Percentiles rank a stretch among this genome's conserved stretches.
Conservation (phyloP, 2,797 vertebrate species). For the Tamandua tetradactyla region DNA sequence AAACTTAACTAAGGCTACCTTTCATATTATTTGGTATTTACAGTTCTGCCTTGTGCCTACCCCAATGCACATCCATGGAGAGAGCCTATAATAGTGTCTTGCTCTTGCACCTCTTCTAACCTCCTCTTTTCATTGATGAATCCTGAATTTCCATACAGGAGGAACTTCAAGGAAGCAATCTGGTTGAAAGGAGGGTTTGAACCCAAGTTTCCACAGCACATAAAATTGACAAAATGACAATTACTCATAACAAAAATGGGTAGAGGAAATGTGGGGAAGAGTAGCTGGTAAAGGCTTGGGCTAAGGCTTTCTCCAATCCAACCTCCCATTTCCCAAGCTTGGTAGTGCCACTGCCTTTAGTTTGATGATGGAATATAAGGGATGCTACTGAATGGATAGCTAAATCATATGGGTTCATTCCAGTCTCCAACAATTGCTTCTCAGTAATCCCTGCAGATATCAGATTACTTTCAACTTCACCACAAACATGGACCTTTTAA, state of each 20-base stretch:
- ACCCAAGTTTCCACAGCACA: not conserved
- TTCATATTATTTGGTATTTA: not conserved
- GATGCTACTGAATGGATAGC: not conserved
- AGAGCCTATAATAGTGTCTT: not conserved
- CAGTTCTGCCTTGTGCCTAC: not conserved
- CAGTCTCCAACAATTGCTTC: not conserved
- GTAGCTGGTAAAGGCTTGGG: not conserved
- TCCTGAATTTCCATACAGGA: not conserved
- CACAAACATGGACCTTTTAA: not conserved
- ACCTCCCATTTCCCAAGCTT: not conserved
- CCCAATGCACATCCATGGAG: not conserved
- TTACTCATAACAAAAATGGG: not conserved
- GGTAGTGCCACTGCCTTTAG: not conserved
- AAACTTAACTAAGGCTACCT: slow-evolving; percentile 29
- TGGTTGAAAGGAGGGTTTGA: not conserved
- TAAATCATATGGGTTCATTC: not conserved
- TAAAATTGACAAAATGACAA: not conserved
- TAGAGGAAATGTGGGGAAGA: not conserved
- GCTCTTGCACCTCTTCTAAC: not conserved
- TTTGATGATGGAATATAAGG: not conserved
- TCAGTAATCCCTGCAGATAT: not conserved
- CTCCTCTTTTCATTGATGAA: not conserved
- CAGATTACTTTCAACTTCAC: not conserved
- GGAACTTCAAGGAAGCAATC: not conserved
- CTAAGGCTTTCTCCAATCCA: not conserved